Conservation (phyloP, 1,140 invertebrate genomes). For the Brachionus rubens region DNA sequence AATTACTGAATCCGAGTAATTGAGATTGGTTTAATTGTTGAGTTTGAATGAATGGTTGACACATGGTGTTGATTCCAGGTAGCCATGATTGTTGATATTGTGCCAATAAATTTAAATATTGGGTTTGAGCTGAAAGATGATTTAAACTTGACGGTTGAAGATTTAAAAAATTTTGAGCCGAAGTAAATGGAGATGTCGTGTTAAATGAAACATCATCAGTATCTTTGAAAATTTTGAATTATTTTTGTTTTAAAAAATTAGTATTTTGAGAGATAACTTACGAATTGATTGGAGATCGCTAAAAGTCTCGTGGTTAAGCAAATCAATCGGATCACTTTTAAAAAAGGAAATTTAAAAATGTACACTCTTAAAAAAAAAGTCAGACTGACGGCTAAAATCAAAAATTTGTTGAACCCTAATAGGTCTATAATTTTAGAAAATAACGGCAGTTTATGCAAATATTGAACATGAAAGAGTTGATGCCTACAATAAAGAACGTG, state of each 20-base stretch:
- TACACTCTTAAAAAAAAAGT: background rate
- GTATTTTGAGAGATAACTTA: background rate
- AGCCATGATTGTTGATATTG: constrained; percentile 4
- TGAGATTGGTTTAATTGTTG: constrained; percentile 9
- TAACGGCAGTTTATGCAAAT: too few relatives aligned
- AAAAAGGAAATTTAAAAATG: constrained; percentile 7
- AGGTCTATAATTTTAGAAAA: too few relatives aligned
- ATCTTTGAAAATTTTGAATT: background rate
- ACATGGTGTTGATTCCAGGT: background rate
- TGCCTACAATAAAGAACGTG: too few relatives aligned
- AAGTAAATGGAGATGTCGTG: background rate
- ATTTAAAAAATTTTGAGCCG: constrained; percentile 5
- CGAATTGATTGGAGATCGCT: constrained; percentile 39
- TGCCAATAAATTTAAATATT: constrained; percentile 3
- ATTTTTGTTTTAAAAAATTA: too few relatives aligned
- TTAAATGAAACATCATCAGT: constrained; percentile 31
- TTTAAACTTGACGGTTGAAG: background rate
- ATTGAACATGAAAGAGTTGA: too few relatives aligned
- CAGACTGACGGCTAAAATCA: background rate
- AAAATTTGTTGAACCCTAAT: too few relatives aligned
- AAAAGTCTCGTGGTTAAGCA: constrained; percentile 41
- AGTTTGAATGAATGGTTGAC: background rate
- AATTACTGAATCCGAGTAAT: background rate
- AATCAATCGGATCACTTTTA: constrained; percentile 20
- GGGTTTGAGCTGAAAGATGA: background rate